Base-by-base conservation (phyloP, 2,797 vertebrate species). In the Hapalemur alaotrensis region DNA sequence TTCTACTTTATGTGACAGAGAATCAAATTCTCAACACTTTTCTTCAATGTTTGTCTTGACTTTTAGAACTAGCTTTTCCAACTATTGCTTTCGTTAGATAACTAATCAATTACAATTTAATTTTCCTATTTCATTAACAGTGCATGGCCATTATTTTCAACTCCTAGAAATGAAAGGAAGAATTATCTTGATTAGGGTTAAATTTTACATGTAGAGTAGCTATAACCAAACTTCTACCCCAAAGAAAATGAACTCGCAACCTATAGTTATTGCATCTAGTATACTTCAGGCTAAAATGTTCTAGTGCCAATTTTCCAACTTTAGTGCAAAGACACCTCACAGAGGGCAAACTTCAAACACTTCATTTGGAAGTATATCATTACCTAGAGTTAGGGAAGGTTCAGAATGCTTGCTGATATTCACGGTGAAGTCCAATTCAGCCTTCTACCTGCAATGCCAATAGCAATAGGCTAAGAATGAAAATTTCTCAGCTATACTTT, bases 1-100 rank as follows among this genome's bases (percentile, higher is more conserved):
- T 4, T 69, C 69, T 35, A 89, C 13, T 59, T 80, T 48, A 73
- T 61, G 35, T 91, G 48, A 79, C 61, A 91, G 0, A 72, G 48
- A 9, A 78, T 7, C 17, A 7, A 94, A 73, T 82, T 73, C n/a
- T 50, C 43, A 35, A 91, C 2, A n/a, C 13, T 79, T 86, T 84
- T 41, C 9, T 82, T 84, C 28, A 63, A 32, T 41, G 5, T 38
- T 79, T 76, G 84, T 41, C 32, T n/a, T 85, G 48, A 85, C 46
- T 93, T 91, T 93, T n/a, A 95, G 61, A 93, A 96, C 70, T 73
- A 82, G 23, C 10, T 86, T 76, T 78, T 90, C 48, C 48, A 85
- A 80, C 54, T 89, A 61, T 0, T 73, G 8, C 43, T 94, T 86
- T 46, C 63, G 6, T 78, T 79, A 78, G 67, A 70, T 50, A 89